These are phyloP conservation scores for Nebria salina DNA, from an alignment of 2,888 invertebrate genomes.

Conservation along the genomic window DNA sequence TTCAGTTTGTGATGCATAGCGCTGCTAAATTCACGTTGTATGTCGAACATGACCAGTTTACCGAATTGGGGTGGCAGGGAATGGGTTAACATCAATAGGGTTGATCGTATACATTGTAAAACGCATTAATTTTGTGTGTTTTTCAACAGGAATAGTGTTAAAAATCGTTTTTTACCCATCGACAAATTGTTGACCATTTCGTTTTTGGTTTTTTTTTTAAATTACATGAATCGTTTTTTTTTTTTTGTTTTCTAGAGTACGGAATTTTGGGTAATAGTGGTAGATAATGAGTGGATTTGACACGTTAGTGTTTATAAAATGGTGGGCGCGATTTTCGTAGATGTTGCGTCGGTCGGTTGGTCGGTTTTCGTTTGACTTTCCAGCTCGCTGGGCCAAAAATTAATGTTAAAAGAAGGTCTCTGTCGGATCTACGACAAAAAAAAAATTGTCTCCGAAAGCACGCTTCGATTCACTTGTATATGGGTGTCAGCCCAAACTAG, in stretches of 20 bases:
- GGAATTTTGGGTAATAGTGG: neutral
- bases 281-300: neutral
- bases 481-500: neutral
- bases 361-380: slow-evolving; percentile 61
- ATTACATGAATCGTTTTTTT: no score
- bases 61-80: neutral
- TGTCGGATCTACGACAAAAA: slow-evolving; percentile 50
- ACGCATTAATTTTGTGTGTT: slow-evolving; percentile 2
- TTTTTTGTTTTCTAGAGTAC: no score
- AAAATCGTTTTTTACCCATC: neutral
- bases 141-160: neutral
- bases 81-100: neutral
- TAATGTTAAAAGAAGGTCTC: slow-evolving; percentile 50
- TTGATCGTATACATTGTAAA: slow-evolving; percentile 4
- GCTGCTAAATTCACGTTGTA: slow-evolving; percentile 2
- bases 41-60: neutral
- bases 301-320: neutral
- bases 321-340: slow-evolving; percentile 18
- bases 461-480: neutral
- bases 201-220: no score
- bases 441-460: slow-evolving; percentile 49
- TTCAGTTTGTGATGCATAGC: neutral
- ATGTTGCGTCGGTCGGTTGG: slow-evolving; percentile 31
- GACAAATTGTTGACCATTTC: neutral
- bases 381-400: slow-evolving; percentile 59